Conservation (phyloP, 2,113 vertebrate genomes). For the Microcebus tavaratra region DNA sequence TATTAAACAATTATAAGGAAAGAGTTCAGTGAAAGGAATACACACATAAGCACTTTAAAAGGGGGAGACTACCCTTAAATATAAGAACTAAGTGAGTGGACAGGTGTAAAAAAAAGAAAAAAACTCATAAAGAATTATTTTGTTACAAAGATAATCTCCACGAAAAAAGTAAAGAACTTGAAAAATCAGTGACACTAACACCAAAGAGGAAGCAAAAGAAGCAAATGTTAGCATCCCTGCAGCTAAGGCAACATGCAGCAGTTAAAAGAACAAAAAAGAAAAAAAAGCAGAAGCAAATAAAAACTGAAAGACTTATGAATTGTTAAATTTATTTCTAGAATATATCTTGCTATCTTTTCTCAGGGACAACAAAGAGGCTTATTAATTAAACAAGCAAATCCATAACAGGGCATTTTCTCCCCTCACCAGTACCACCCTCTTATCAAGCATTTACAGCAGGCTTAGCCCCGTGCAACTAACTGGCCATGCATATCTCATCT, state of each 20-base stretch:
- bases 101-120: neutral
- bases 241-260: neutral
- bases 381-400: neutral
- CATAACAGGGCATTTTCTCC: neutral
- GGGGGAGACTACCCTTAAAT: neutral
- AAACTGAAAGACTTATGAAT: neutral
- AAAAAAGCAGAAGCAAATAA: neutral
- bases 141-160: neutral
- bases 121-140: neutral
- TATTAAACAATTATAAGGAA: neutral
- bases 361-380: neutral
- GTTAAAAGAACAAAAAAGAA: neutral
- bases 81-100: neutral
- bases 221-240: neutral
- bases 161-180: neutral
- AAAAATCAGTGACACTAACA: neutral
- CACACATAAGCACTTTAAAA: neutral
- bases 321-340: neutral
- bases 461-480: neutral
- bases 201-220: conserved; percentile 16
- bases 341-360: neutral
- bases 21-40: neutral
- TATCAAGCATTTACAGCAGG: neutral
- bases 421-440: neutral
- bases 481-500: neutral